Base-by-base conservation (phyloP, 2,888 invertebrate species). In the Meliscaeva auricollis region DNA sequence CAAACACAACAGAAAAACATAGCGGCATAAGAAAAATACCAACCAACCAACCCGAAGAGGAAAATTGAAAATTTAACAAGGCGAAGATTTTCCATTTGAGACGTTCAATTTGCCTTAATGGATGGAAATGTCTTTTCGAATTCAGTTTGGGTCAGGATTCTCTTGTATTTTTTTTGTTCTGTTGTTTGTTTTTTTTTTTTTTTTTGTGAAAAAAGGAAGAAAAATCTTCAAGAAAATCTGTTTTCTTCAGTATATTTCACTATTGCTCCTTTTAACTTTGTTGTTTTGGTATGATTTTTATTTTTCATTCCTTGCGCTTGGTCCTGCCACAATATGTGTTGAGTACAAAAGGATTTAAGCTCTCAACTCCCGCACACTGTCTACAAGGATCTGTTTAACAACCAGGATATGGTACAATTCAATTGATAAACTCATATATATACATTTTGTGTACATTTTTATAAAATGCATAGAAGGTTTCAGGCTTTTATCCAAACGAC, bases 51-150 rank as follows among this genome's bases (percentile, higher is more conserved):
- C 48, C 46, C 22, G 73, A 17, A 26, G 69, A 73, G 73, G 78
- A 83, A 82, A 87, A 87, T 81, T 87, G 87, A 87, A 87, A 87
- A 87, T 87, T 87, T 87, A 87, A 87, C 78, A 87, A 87, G 87
- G 81, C 85, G 85, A 85, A 87, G 87, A 87, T 79, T 83, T 87
- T 87, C 87, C 87, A 87, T 87, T 82, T 87, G 83, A 87, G 85
- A 87, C 83, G 83, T 87, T 87, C 87, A 87, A 87, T 87, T 87
- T 87, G 87, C 87, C 83, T 80, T 87, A 87, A 87, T 87, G 87
- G 87, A 87, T 87, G 85, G 80, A 87, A 87, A 87, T 87, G 87
- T 87, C 87, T 87, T 83, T 87, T 87, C 87, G 72, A 87, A 85
- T 85, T 85, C 81, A 56, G 76, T 77, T 85, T 85, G 81, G 85